Base-by-base conservation (phyloP, 2,797 vertebrate genomes). In the Momotus momota region DNA sequence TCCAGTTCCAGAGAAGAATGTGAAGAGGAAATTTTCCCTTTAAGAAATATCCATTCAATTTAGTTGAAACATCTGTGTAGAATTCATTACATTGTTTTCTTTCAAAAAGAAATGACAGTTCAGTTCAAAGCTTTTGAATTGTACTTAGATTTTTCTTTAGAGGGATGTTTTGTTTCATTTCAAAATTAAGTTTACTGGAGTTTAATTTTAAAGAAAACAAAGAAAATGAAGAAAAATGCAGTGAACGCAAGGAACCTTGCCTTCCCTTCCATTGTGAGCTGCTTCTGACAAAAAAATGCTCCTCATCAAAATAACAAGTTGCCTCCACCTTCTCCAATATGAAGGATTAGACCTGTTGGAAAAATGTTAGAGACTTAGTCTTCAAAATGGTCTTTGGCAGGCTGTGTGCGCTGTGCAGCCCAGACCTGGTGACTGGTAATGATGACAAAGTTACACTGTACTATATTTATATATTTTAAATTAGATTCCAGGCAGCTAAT, bases 31-130 rank as follows among this genome's bases (percentile, higher is more conserved):
- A 20, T 33, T 90, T 88, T 81, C 66, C 52, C 88, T 93, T 93
- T 87, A 93, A 93, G 86, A 93, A 96, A 66, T 84, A 88, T 35
- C 66, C 2, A 3, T 80, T 87, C 60, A 55, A 92, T 48, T 91
- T 89, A 95, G 77, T 92, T 91, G 88, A 94, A 96, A 95, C 94
- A 97, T 89, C 90, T 95, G 93, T 93, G 78, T 81, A 91, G 93
- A 93, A 96, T 93, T 58, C 91, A 93, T 86, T 91, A 83, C 80
- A 93, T 89, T 96, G 94, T 94, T 94, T 88, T 92, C 64, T 73
- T 92, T 85, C 74, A 67, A 85, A 92, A 96, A 92, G 60, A 92
- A 84, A 91, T 80, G 86, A 87, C 93, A 95, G 81, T 71, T 93
- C 70, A 70, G 83, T 94, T 94, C 81, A 86, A 94, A 95, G 90